These are phyloP conservation scores for Scomber japonicus DNA, from an alignment of 2,113 vertebrate species.

Conservation along the genomic window DNA sequence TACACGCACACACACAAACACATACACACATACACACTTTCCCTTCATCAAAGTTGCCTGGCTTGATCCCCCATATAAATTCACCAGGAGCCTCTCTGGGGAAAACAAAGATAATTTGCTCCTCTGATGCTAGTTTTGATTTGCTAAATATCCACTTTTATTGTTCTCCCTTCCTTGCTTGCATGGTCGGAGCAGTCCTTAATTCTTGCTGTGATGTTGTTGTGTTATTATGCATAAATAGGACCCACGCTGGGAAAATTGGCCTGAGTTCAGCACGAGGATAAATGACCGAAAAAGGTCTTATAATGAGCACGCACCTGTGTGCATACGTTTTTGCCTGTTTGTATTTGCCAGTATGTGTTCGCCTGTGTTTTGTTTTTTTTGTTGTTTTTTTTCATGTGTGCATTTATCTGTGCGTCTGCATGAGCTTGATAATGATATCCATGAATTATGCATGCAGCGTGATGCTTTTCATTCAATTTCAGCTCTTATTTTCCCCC, in stretches of 20 bases:
- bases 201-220: conserved; percentile 62
- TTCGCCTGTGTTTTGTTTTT: conserved; percentile 53
- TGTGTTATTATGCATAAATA: conserved; percentile 67
- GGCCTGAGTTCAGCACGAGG: conserved; percentile 65
- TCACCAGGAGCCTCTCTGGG: conserved; percentile 18
- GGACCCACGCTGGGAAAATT: conserved; percentile 76
- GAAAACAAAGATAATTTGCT: conserved; percentile 38
- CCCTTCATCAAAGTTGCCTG: neutral
- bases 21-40: neutral
- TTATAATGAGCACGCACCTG: conserved; percentile 68
- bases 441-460: conserved; percentile 81
- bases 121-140: conserved; percentile 44
- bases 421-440: conserved; percentile 81
- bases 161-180: conserved; percentile 24
- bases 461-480: conserved; percentile 84
- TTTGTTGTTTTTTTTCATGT: conserved; percentile 37
- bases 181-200: conserved; percentile 20
- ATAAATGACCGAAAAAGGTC: conserved; percentile 76
- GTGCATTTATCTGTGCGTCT: conserved; percentile 68
- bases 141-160: conserved; percentile 51
- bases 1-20: neutral
- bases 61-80: conserved; percentile 31
- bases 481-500: conserved; percentile 74
- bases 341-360: conserved; percentile 58
- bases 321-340: conserved; percentile 37